A percentile compares a stretch with the other conserved stretches of the same genome.
phyloP scores from a whole-genome alignment of 1,140 invertebrate genomes.

The Leptinotarsa lineolata region DNA sequence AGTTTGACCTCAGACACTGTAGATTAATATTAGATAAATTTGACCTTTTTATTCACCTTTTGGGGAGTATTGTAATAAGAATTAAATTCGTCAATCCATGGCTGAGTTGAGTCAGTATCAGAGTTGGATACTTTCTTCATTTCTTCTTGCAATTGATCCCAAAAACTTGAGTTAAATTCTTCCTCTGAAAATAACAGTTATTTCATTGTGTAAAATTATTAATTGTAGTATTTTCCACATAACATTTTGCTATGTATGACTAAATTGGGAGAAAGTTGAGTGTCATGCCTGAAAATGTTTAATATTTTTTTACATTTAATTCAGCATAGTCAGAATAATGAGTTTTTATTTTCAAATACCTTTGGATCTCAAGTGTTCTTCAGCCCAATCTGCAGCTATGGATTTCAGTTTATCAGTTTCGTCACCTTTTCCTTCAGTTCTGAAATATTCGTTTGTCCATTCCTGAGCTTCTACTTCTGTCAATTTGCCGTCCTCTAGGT shows the following conservation, averaged over 20 bases:
- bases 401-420: background rate
- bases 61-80: constrained; percentile 66
- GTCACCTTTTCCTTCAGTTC: constrained; percentile 35
- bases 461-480: constrained; percentile 55
- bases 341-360: constrained; percentile 13
- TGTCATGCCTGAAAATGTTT: no score
- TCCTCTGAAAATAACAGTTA: constrained; percentile 47
- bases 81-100: constrained; percentile 71
- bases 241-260: no score
- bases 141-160: constrained; percentile 76
- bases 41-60: constrained; percentile 58
- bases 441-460: constrained; percentile 63
- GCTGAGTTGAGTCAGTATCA: constrained; percentile 55
- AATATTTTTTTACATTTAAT: no score
- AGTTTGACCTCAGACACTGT: background rate
- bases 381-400: constrained; percentile 44
- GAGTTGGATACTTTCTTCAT: constrained; percentile 72
- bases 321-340: background rate
- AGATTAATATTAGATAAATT: background rate
- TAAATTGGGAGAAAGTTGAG: no score
- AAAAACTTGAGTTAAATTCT: constrained; percentile 68
- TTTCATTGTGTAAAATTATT: background rate
- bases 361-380: constrained; percentile 33
- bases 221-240: background rate
- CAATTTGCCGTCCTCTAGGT: constrained; percentile 56